Evolutionary conservation across 2,113 vertebrate genomes (phyloP), one percentile per base, ranked within the genome.

Genomic region (Clarias macrocephalus): DNA sequence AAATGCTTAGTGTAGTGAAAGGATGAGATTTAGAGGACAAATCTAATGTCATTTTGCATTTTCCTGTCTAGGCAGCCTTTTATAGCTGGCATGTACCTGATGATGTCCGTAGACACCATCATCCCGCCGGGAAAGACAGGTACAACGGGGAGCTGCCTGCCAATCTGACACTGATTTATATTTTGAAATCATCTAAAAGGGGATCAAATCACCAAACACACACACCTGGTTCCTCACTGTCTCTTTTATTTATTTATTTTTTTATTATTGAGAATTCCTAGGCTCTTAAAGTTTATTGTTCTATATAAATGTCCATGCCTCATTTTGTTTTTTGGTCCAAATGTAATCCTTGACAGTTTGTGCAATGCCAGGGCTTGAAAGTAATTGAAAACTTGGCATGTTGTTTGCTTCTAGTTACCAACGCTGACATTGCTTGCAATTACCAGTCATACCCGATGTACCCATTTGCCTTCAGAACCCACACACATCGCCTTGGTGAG

Each of bases 21-120:
- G 10, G 52, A 70, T 70, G 28, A 60, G 75, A 15, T 65, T 62
- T 54, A 77, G 42, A 30, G 16, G 30, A 21, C 12, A 48, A 13
- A 82, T 73, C 56, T 82, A 37, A 87, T 82, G 56, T 33, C 56
- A 21, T 63, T 70, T 63, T 75, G 10, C 37, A 18, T 77, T 77
- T 23, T 28, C 88, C n/a, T 57, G 87, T 93, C 3, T 90, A 99
- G 98, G 91, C 98, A 99, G 91, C 97, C 97, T 54, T 96, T 97
- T 94, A 96, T 98, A 93, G 98, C 98, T 85, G 98, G 98, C 90
- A 99, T 99, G 88, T 99, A 99, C 93, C 96, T 99, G 88, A 95
- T 99, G 92, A 97, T 99, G 97, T 97, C 98, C 85, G 92, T 96
- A 88, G 95, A 97, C 88, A 96, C 97, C 0, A 94, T 98, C 48